phyloP scores from a whole-genome alignment of 2,113 vertebrate species.

The Bucco capensis region DNA sequence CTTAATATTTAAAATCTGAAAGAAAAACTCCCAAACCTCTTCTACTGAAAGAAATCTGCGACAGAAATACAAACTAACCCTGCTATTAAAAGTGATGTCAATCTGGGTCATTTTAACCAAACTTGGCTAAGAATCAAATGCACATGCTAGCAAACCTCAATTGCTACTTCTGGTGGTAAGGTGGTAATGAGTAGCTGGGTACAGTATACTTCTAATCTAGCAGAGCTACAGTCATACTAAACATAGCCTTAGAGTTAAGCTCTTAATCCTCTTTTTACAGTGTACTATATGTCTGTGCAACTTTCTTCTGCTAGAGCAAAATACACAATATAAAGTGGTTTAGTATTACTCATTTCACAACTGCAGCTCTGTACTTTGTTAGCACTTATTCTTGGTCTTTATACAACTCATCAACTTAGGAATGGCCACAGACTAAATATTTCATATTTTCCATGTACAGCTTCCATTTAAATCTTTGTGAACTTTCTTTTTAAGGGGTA shows the following conservation, averaged over 20 bases:
- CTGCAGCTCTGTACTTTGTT: background rate
- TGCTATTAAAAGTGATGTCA: background rate
- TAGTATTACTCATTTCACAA: background rate
- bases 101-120: background rate
- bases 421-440: background rate
- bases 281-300: background rate
- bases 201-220: background rate
- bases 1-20: background rate
- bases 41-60: background rate
- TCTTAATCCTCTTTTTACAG: background rate
- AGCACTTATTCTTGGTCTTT: background rate
- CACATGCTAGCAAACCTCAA: background rate
- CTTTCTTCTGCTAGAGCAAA: background rate
- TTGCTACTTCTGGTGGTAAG: background rate
- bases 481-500: background rate
- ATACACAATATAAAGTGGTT: background rate
- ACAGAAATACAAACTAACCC: background rate
- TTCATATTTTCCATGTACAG: background rate
- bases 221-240: background rate
- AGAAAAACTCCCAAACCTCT: background rate
- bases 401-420: background rate
- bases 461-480: background rate
- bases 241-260: background rate
- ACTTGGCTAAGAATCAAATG: background rate
- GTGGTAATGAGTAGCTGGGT: background rate